phyloP scores from a whole-genome alignment of 2,888 invertebrate species.

The Caenorhabditis sp. region DNA sequence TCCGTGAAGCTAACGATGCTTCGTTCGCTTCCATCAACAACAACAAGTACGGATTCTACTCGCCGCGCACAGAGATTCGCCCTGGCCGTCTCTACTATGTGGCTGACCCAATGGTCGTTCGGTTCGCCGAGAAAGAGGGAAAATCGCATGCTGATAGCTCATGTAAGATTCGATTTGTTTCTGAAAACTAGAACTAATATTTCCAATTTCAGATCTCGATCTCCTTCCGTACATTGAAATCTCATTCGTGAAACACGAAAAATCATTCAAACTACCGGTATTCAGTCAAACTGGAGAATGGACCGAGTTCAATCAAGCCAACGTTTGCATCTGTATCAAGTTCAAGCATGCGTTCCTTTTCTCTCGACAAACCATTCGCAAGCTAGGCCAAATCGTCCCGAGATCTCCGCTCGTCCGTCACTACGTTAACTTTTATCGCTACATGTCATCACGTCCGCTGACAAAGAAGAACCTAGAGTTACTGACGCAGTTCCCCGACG shows the following conservation, averaged over 20 bases:
- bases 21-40: slow-evolving; percentile 54
- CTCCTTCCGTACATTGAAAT: slow-evolving; percentile 64
- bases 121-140: slow-evolving; percentile 16
- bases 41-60: slow-evolving; percentile 50
- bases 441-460: slow-evolving; percentile 24
- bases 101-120: slow-evolving; percentile 48
- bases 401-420: slow-evolving; percentile 53
- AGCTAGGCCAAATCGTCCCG: slow-evolving; percentile 53
- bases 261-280: slow-evolving; percentile 41
- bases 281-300: slow-evolving; percentile 35
- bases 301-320: slow-evolving; percentile 29
- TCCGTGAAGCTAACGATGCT: slow-evolving; percentile 46
- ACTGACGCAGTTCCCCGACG: slow-evolving; percentile 55
- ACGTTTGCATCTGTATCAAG: slow-evolving; percentile 47
- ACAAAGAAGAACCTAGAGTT: slow-evolving; percentile 20
- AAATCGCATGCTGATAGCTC: slow-evolving; percentile 42
- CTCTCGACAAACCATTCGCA: slow-evolving; percentile 46
- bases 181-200: background rate
- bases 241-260: slow-evolving; percentile 50
- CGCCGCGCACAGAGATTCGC: slow-evolving; percentile 51
- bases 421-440: slow-evolving; percentile 63
- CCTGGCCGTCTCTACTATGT: slow-evolving; percentile 63
- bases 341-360: slow-evolving; percentile 36
- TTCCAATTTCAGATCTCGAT: slow-evolving; percentile 62
- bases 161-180: background rate